Base-by-base conservation (phyloP, 2,113 vertebrate species). In the Collichthys lucidus region DNA sequence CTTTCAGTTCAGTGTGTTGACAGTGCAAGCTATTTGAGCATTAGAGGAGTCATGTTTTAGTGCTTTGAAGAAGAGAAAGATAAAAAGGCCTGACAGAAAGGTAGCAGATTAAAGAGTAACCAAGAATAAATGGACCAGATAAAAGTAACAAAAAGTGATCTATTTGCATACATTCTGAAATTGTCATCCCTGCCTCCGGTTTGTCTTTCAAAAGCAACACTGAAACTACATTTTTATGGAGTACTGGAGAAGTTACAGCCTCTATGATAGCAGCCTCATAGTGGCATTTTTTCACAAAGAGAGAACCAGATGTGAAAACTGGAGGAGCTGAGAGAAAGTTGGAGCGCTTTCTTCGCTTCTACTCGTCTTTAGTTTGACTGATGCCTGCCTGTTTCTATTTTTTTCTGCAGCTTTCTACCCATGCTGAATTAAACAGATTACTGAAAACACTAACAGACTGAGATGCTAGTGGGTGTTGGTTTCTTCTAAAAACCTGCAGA, bases 261-360 rank as follows among this genome's bases (percentile, higher is more conserved):
- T 50, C 31, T 69, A 64, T 0, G 73, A 88, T 68, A 61, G 63
- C 62, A 55, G 80, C 71, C 15, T 80, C 29, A 74, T 62, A 10
- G 63, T 77, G 82, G 50, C 82, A 69, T 57, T 80, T 87, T 91
- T 86, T 76, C 68, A 78, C 68, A 68, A 2, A 19, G 22, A 63
- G n/a, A 61, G 42, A 69, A 76, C 57, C 90, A 94, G 88, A 91
- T 93, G 87, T 85, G 76, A 76, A 77, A 82, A 31, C 53, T 87
- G 83, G 74, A 78, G 68, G 64, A 78, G 67, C 20, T 59, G 11
- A 55, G 44, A 84, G 55, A 70, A 60, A 65, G 7, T 2, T 47
- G 31, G 31, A 40, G 35, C 50, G 57, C 9, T 67, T 12, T 16
- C 49, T 59, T 57, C 60, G 57, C 31, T 22, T 61, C 46, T 63